Conservation (phyloP, 2,113 vertebrate genomes). For the Argyrosomus japonicus region DNA sequence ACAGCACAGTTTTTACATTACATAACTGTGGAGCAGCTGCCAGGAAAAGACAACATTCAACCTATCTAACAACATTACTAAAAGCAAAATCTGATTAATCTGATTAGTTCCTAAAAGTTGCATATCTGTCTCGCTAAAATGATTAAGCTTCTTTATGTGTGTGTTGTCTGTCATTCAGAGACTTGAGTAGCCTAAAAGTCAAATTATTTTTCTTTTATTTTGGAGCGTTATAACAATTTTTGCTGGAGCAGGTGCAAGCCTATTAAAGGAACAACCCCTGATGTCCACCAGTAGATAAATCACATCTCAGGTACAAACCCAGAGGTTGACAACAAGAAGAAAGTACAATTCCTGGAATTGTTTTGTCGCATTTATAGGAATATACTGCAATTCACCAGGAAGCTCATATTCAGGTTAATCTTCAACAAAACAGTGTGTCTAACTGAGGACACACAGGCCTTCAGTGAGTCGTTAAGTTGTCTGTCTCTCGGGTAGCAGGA, state of each 20-base stretch:
- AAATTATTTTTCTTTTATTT: neutral
- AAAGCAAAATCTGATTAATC: neutral
- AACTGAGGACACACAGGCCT: slow-evolving; percentile 40
- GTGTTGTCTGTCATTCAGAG: neutral
- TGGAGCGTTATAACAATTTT: neutral
- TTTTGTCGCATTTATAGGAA: slow-evolving; percentile 18
- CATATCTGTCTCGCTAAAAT: rapidly evolving
- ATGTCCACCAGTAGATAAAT: neutral
- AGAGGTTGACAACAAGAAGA: neutral
- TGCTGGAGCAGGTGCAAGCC: neutral
- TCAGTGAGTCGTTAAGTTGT: slow-evolving; percentile 52
- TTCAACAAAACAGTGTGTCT: slow-evolving; percentile 43
- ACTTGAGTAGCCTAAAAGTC: neutral
- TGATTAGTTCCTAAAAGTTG: neutral
- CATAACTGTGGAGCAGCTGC: neutral
- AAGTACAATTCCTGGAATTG: neutral
- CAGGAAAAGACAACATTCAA: neutral
- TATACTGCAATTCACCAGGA: slow-evolving; percentile 37
- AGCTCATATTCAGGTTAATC: slow-evolving; percentile 47
- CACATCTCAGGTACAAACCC: neutral
- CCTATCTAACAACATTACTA: neutral
- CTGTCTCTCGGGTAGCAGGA: slow-evolving; percentile 76
- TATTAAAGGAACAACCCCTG: neutral
- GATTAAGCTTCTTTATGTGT: neutral
- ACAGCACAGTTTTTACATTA: neutral